phyloP scores from a whole-genome alignment of 2,113 vertebrate species.

The Spermophilus dauricus region DNA sequence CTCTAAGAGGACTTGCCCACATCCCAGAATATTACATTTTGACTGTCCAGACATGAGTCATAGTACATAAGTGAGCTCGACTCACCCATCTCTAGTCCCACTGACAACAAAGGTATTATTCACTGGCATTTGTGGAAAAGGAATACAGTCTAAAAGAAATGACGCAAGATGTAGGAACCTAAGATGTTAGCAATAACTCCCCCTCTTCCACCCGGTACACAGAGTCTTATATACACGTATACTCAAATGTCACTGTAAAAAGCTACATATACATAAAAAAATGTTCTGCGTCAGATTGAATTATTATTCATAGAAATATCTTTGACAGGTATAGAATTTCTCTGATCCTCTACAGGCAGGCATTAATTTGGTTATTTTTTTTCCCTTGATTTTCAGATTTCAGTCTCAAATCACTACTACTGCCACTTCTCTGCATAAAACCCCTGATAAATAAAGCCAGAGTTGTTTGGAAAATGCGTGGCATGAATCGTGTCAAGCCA shows the following conservation, averaged over 20 bases:
- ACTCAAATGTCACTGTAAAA: not conserved
- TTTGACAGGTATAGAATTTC: conserved; percentile 32
- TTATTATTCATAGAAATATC: conserved; percentile 42
- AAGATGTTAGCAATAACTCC: not conserved
- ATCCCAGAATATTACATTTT: not conserved
- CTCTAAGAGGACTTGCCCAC: not conserved
- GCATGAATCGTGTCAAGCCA: not conserved
- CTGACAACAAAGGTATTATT: not conserved
- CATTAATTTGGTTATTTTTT: conserved; percentile 56
- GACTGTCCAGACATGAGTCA: not conserved
- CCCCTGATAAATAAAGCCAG: conserved; percentile 41
- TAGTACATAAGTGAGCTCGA: not conserved
- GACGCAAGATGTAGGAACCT: not conserved
- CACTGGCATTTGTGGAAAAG: not conserved
- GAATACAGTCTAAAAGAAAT: not conserved
- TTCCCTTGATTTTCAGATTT: conserved; percentile 58
- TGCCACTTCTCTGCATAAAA: not conserved
- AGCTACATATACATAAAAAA: not conserved
- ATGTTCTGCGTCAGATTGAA: not conserved
- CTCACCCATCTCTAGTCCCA: not conserved
- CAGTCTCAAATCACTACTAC: conserved; percentile 23
- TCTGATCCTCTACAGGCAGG: not conserved
- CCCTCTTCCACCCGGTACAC: too few species aligned
- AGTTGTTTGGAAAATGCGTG: conserved; percentile 41
- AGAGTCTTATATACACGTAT: not conserved